Evolutionary conservation across 1,140 invertebrate species (phyloP).

Genomic region (Tenebrio molitor): DNA sequence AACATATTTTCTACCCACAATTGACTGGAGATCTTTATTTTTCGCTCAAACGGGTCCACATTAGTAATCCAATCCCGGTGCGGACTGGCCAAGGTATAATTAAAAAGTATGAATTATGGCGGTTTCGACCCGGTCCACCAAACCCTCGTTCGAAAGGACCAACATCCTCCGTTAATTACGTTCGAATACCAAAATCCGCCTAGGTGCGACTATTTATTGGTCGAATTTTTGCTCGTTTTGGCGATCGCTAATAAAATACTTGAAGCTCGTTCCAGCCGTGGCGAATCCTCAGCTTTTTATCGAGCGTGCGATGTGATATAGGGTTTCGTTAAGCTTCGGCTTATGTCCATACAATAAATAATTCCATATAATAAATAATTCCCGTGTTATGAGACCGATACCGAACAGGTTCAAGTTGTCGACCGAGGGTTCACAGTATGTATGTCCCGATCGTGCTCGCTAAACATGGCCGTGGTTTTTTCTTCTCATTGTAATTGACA

Average conservation of each 20-base stretch:
- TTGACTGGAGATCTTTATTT: no score
- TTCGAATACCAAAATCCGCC: background rate
- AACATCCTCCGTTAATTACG: slow-evolving; percentile 17
- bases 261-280: background rate
- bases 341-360: slow-evolving; percentile 4
- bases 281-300: slow-evolving; percentile 7
- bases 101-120: slow-evolving; percentile 23
- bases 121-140: background rate
- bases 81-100: slow-evolving; percentile 2
- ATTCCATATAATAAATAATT: slow-evolving; percentile 38
- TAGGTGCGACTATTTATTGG: background rate
- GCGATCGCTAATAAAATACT: no score
- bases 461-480: slow-evolving; percentile 49
- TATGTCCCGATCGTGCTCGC: slow-evolving; percentile 36
- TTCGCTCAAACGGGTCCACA: no score
- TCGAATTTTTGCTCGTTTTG: background rate
- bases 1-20: no score
- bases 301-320: slow-evolving; percentile 1
- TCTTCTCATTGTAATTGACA: slow-evolving; percentile 51
- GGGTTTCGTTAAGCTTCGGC: slow-evolving; percentile 6
- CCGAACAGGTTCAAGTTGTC: slow-evolving; percentile 35
- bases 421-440: slow-evolving; percentile 31
- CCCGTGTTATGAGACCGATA: slow-evolving; percentile 21
- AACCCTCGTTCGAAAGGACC: slow-evolving; percentile 7
- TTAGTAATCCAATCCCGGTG: background rate